phyloP scores from a whole-genome alignment of 2,888 invertebrate species.

The Allolobophora icterica region DNA sequence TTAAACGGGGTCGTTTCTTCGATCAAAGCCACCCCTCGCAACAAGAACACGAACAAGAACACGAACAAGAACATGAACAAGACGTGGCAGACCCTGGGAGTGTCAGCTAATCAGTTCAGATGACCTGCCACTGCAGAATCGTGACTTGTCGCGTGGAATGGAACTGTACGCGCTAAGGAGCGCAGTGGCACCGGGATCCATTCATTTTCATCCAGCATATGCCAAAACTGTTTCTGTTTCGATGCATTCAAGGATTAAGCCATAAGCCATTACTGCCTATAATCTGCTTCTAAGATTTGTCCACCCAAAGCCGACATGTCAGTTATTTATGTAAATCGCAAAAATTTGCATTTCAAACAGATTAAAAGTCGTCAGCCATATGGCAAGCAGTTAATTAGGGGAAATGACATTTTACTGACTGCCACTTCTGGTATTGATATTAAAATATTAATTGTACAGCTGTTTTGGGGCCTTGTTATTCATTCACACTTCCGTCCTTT shows the following conservation, averaged over 20 bases:
- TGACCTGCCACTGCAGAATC: neutral
- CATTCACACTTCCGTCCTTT: neutral
- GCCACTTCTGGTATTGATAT: neutral
- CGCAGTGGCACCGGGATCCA: neutral
- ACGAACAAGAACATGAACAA: neutral
- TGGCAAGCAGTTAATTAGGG: neutral
- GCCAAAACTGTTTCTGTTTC: neutral
- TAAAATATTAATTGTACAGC: neutral
- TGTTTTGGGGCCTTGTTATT: neutral
- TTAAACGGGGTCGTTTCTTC: neutral
- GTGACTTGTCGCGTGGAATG: constrained; percentile 10
- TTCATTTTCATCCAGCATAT: constrained; percentile 17
- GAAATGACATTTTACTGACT: neutral
- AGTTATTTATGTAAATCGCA: neutral
- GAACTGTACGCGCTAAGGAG: neutral
- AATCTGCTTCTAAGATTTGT: neutral
- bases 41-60: neutral
- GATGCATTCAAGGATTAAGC: neutral
- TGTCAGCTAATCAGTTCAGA: constrained; percentile 11
- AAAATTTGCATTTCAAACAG: neutral
- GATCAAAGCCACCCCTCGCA: neutral
- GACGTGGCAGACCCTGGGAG: neutral
- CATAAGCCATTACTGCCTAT: neutral
- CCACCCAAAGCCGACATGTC: neutral
- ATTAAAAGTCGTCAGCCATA: neutral